Base-by-base conservation (phyloP, 2,113 vertebrate species). In the Syrrhaptes paradoxus region DNA sequence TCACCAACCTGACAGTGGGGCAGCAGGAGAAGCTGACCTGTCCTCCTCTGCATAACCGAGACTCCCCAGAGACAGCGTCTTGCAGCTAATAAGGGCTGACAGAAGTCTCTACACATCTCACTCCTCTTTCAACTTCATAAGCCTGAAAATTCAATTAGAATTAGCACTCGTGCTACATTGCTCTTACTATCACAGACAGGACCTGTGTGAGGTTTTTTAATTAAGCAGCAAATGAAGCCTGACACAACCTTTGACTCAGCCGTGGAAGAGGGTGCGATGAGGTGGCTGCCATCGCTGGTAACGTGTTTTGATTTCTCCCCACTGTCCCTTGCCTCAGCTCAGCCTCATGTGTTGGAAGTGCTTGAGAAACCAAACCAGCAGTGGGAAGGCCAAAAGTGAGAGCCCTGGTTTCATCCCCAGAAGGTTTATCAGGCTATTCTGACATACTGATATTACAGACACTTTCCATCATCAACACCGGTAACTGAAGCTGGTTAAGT, bases 111-210 rank as follows among this genome's bases (percentile, higher is more conserved):
- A 34, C 24, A 7, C 85, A 94, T 96, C 93, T 89, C 62, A 85
- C 34, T 92, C 54, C 38, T 75, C 67, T 92, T 96, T 83, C 87
- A 93, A 81, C 83, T 74, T 61, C 73, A 74, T 41, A 91, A 78
- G 65, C 52, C 89, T 92, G 62, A 94, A 97, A 97, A 95, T 93
- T 76, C 90, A 95, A 95, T 97, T 97, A 96, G 73, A 96, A 81
- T 36, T 51, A 76, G 13, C 82, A 31, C 94, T 95, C 79, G 48
- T 61, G 90, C 70, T 75, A 90, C 84, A 68, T 58, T 92, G 96
- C 87, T 95, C 81, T 94, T 78, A 67, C 93, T 93, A 93, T 96
- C 82, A 96, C 52, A 57, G 75, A 34, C 17, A 96, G 92, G 89
- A 93, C 81, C 76, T 88, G 59, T 48, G 84, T 3, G 4, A 93